Evolutionary conservation across 2,113 vertebrate species (phyloP).

Genomic region (Rhinolophus sinicus): DNA sequence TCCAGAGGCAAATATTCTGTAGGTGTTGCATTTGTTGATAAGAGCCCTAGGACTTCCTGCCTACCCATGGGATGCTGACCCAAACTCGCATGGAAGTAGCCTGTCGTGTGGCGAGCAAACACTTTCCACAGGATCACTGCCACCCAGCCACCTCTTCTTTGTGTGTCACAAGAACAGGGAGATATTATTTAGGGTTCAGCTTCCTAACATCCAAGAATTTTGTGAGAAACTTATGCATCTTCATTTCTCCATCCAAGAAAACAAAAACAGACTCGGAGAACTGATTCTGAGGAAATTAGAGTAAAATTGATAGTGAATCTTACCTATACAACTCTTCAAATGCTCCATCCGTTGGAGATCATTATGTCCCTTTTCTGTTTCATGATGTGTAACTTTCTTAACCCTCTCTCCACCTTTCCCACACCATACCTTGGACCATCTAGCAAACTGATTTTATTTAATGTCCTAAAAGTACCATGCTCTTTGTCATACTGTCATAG

Average conservation of each 20-base stretch:
- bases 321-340: background rate
- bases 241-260: background rate
- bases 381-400: background rate
- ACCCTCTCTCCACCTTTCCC: background rate
- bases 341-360: rapidly evolving
- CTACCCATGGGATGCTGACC: background rate
- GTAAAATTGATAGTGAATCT: background rate
- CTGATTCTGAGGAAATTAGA: background rate
- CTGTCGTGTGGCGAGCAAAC: rapidly evolving
- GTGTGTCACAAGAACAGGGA: background rate
- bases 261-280: background rate
- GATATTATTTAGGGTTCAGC: background rate
- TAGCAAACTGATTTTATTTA: background rate
- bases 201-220: background rate
- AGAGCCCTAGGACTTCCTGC: background rate
- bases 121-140: too few species aligned
- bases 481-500: background rate
- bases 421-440: too few species aligned
- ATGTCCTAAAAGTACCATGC: background rate
- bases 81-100: background rate
- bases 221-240: background rate
- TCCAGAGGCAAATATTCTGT: background rate
- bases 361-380: background rate
- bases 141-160: background rate
- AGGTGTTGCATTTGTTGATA: background rate